Evolutionary conservation across 1,140 invertebrate species (phyloP).

Genomic region (Pogonomyrmex barbatus): DNA sequence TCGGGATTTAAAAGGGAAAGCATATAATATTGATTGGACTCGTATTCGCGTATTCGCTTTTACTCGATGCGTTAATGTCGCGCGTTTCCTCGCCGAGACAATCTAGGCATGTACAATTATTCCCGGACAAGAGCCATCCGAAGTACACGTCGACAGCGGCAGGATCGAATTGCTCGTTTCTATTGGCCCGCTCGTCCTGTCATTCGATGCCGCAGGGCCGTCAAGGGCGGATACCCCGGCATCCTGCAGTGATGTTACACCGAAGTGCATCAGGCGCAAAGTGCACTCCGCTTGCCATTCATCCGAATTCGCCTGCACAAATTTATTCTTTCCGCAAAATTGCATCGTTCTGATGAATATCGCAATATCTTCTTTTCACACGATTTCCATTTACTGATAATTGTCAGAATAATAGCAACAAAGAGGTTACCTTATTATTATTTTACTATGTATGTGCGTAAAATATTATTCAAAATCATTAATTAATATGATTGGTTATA

Average conservation of each 20-base stretch:
- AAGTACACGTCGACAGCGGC: conserved; percentile 53
- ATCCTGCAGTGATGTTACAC: conserved; percentile 53
- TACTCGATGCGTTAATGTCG: conserved; percentile 28
- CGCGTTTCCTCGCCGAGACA: conserved; percentile 32
- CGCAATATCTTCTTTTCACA: background rate
- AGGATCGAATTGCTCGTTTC: conserved; percentile 65
- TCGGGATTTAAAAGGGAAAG: background rate
- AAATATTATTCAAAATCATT: background rate
- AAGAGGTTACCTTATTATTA: background rate
- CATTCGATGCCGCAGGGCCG: conserved; percentile 57
- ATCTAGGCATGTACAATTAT: conserved; percentile 62
- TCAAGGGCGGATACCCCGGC: conserved; percentile 40
- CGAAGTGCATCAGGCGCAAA: conserved; percentile 51
- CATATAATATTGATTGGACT: background rate
- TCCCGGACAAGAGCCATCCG: conserved; percentile 45
- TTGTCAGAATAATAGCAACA: background rate
- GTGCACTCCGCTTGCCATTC: conserved; percentile 49
- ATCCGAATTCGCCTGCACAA: conserved; percentile 41
- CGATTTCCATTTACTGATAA: background rate
- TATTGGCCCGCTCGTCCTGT: conserved; percentile 50
- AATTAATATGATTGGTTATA: background rate
- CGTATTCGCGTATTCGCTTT: conserved; percentile 22
- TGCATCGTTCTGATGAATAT: conserved; percentile 20
- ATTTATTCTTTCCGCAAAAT: conserved; percentile 28
- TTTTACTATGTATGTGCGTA: background rate